These are phyloP conservation scores for Zaprionus davidi DNA, from an alignment of 1,140 invertebrate genomes.

Conservation along the genomic window DNA sequence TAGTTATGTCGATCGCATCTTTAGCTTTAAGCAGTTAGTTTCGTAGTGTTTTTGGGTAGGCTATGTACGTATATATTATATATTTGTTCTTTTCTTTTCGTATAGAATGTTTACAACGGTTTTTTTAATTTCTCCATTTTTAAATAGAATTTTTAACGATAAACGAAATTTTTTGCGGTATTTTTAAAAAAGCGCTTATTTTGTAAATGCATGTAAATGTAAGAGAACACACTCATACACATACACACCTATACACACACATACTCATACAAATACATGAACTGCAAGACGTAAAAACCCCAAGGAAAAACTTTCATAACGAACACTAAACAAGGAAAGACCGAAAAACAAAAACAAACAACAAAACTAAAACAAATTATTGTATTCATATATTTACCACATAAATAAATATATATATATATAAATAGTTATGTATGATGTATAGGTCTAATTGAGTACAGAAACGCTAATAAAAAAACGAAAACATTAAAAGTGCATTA, in stretches of 20 bases:
- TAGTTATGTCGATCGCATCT: conserved; percentile 84
- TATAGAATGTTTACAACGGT: conserved; percentile 71
- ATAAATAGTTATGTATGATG: conserved; percentile 77
- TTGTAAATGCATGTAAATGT: conserved; percentile 84
- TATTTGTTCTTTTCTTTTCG: conserved; percentile 66
- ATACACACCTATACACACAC: conserved; percentile 29
- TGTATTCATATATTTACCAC: conserved; percentile 81
- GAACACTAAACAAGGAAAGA: conserved; percentile 48
- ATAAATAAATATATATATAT: conserved; percentile 75
- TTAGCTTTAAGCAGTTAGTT: conserved; percentile 84
- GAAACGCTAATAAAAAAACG: conserved; percentile 75
- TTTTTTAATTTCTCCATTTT: conserved; percentile 58
- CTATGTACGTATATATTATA: conserved; percentile 56
- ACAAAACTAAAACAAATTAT: conserved; percentile 66
- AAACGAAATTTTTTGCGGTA: conserved; percentile 84
- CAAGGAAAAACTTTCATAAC: conserved; percentile 39
- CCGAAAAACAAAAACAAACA: conserved; percentile 46
- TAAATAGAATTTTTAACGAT: conserved; percentile 82
- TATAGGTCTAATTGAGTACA: conserved; percentile 78
- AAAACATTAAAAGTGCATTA: conserved; percentile 73
- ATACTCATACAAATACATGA: conserved; percentile 24
- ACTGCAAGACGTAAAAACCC: conserved; percentile 18
- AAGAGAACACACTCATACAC: conserved; percentile 59
- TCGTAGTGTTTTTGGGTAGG: conserved; percentile 71
- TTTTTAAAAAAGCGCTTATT: conserved; percentile 84